Percentiles rank a stretch among this genome's conserved stretches.
Evolutionary conservation across 2,113 vertebrate species (phyloP).

Genomic region (Stegostoma tigrinum): DNA sequence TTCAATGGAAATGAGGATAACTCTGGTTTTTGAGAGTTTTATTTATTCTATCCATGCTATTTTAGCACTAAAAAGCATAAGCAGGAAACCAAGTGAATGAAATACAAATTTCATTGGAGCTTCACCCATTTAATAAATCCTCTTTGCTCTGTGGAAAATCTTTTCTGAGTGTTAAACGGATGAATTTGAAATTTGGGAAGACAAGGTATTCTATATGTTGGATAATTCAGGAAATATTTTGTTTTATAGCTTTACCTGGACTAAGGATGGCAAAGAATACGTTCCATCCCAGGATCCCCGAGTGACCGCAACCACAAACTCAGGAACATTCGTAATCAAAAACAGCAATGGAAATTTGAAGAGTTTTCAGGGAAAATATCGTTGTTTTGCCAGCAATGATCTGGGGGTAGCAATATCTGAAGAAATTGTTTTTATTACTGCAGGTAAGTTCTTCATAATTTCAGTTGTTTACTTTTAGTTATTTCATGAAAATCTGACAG

Average conservation of each 20-base stretch:
- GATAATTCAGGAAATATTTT: background rate
- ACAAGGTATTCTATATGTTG: too few relatives aligned
- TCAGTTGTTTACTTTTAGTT: background rate
- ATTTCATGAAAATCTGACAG: background rate
- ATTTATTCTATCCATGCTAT: background rate
- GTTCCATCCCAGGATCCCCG: slow-evolving; percentile 70
- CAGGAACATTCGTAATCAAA: slow-evolving; percentile 79
- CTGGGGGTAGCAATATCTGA: slow-evolving; percentile 82
- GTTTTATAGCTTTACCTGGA: slow-evolving; percentile 75
- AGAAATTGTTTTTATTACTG: slow-evolving; percentile 83
- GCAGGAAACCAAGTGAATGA: background rate
- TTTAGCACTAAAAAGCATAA: background rate
- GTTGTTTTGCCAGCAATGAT: slow-evolving; percentile 77
- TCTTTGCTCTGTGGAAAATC: background rate
- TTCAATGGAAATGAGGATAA: background rate
- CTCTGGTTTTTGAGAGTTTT: background rate
- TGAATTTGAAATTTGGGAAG: background rate
- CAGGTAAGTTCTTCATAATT: slow-evolving; percentile 65
- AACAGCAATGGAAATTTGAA: slow-evolving; percentile 78
- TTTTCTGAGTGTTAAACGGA: background rate
- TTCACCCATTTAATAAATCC: background rate
- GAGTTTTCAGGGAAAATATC: slow-evolving; percentile 82
- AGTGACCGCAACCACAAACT: slow-evolving; percentile 63
- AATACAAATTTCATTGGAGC: background rate
- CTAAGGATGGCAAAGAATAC: slow-evolving; percentile 76